Base-by-base conservation (phyloP, 2,888 invertebrate genomes). In the Tribolium freemani region DNA sequence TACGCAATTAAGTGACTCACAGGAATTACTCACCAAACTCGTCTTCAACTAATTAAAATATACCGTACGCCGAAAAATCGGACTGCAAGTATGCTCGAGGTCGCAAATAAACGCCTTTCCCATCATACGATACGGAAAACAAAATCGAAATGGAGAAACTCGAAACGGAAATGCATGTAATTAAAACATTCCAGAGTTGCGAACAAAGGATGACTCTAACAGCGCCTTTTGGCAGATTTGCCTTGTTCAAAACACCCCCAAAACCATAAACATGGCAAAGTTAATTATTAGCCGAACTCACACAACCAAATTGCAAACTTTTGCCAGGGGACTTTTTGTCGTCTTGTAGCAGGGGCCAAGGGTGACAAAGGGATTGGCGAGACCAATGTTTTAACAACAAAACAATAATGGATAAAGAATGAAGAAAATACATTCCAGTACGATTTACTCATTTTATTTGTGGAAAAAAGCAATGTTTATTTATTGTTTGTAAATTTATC, bases 121-220 rank as follows among this genome's bases (percentile, higher is more conserved):
- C 26, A 26, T 26, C 26, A 26, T 26, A 5, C 3, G 26, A 26
- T 26, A 26, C 38, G 38, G 38, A 38, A 38, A 38, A 38, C 8
- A 38, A 38, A 38, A 38, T 38, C 38, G 9, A 38, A 38, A 38
- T 38, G 38, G 38, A 38, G 38, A 38, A 38, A 38, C 38, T 38
- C 38, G 38, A 58, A 58, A 13, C 51, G 20, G 51, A 51, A 51
- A 51, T 51, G 51, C 58, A 58, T 38, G 58, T 58, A 58, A 58
- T 58, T 58, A 58, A 58, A 58, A 58, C 58, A 58, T 58, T 58
- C 58, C 58, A 45, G 58, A 58, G 58, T 16, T 58, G 10, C 45
- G 10, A 58, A 58, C 58, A 58, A 58, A 58, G 31, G 58, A 58
- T 45, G 58, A 5, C 11, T 56, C 45, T 58, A 44, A 58, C 58